Percentiles rank a stretch among this genome's conserved stretches.
Evolutionary conservation across 2,797 vertebrate genomes (phyloP).

Genomic region (Parauchenoglanis punctatus): DNA sequence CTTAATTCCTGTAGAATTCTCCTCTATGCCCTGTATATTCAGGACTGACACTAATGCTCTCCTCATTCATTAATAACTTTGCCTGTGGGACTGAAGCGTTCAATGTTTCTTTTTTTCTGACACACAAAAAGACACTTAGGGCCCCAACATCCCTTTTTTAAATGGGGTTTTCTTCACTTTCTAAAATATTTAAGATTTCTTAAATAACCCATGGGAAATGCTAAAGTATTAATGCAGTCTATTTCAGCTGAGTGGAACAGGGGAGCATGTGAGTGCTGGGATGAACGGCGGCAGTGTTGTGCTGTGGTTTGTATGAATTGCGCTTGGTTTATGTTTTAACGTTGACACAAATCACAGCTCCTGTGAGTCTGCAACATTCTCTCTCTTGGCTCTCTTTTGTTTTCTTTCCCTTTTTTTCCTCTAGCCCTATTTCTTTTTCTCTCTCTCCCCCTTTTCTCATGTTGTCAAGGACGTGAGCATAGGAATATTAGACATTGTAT

Average conservation of each 20-base stretch:
- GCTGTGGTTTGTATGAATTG: constrained; percentile 15
- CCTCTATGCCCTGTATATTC: background rate
- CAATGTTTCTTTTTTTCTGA: constrained; percentile 11
- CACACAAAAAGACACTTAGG: background rate
- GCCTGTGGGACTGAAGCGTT: background rate
- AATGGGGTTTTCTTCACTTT: constrained; percentile 24
- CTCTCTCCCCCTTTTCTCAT: background rate
- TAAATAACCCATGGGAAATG: background rate
- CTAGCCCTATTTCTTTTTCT: background rate
- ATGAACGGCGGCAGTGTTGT: constrained; percentile 15
- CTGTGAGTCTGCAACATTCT: background rate
- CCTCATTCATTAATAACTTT: constrained; percentile 2
- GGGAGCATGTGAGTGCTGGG: background rate
- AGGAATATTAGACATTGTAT: too few species aligned
- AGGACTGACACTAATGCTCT: constrained; percentile 5
- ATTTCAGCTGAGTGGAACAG: background rate
- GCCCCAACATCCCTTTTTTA: constrained; percentile 4
- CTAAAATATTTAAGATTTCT: constrained; percentile 20
- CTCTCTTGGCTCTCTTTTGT: background rate
- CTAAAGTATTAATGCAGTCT: constrained; percentile 26
- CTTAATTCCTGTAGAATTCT: background rate
- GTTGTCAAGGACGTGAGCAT: background rate
- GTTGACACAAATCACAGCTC: background rate
- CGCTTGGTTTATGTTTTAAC: constrained; percentile 6
- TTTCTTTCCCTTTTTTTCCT: background rate